Percentiles rank a stretch among this genome's conserved stretches.
Evolutionary conservation across 2,113 vertebrate species (phyloP).

Genomic region (Isurus oxyrinchus): DNA sequence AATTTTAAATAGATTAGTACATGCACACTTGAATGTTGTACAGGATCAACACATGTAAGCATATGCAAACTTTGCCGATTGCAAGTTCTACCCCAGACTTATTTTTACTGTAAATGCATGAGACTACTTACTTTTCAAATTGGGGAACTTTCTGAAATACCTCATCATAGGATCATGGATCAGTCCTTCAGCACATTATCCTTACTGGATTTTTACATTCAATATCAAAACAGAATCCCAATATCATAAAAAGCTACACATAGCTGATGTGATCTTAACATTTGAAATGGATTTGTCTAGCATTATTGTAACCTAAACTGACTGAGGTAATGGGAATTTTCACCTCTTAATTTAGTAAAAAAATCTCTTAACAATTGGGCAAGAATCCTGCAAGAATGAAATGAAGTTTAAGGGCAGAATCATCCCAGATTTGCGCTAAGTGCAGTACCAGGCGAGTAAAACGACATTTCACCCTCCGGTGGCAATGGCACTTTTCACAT

Average conservation of each 20-base stretch:
- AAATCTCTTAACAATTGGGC: background rate
- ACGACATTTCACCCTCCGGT: no score
- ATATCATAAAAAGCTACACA: background rate
- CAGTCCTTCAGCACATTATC: background rate
- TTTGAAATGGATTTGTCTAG: background rate
- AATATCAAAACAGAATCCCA: background rate
- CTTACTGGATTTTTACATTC: background rate
- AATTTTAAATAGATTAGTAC: background rate
- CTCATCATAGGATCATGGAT: background rate
- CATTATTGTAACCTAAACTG: background rate
- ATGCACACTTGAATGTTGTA: background rate
- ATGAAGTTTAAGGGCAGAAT: background rate
- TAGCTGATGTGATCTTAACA: background rate
- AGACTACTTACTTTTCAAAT: background rate
- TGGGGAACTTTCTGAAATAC: background rate
- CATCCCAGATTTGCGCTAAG: no score
- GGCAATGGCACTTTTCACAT: no score
- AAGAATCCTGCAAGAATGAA: conserved; percentile 16
- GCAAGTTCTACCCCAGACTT: background rate
- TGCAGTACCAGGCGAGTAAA: no score
- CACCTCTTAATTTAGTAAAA: background rate
- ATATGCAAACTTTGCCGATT: background rate
- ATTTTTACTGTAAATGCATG: background rate
- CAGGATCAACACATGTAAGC: background rate
- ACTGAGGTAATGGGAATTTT: background rate